phyloP scores from a whole-genome alignment of 2,113 vertebrate species.

The Zingel zingel region DNA sequence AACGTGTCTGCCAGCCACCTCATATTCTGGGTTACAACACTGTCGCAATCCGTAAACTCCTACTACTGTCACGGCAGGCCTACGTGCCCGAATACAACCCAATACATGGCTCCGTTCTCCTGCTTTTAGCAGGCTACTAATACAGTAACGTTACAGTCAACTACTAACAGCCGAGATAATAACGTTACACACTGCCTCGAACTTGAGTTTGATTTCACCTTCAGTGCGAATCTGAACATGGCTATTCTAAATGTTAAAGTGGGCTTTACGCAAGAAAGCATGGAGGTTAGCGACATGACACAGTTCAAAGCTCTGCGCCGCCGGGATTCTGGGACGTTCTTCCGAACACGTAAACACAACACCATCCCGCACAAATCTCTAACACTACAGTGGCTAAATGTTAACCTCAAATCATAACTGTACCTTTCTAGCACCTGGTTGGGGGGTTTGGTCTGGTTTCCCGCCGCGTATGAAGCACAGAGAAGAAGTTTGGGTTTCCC shows the following conservation, averaged over 20 bases:
- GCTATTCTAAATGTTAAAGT: background rate
- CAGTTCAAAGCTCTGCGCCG: background rate
- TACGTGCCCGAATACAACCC: background rate
- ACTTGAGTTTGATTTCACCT: background rate
- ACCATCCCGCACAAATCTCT: background rate
- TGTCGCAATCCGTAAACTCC: conserved; percentile 43
- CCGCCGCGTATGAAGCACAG: background rate
- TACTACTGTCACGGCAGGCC: conserved; percentile 32
- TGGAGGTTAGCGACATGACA: background rate
- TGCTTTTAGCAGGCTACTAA: too few species aligned
- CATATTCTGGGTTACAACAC: conserved; percentile 61
- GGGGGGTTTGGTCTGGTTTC: background rate
- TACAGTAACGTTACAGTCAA: background rate
- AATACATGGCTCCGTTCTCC: background rate
- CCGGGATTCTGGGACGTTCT: background rate
- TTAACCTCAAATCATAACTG: conserved; percentile 14
- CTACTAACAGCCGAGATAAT: background rate
- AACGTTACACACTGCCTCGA: background rate
- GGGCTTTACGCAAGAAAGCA: background rate
- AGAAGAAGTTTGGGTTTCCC: background rate
- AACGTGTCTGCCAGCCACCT: conserved; percentile 11
- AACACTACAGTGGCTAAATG: background rate
- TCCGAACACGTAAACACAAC: conserved; percentile 22
- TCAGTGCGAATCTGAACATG: background rate
- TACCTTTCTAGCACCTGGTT: conserved; percentile 43